Base-by-base conservation (phyloP, 2,888 invertebrate genomes). In the Sipha maydis region DNA sequence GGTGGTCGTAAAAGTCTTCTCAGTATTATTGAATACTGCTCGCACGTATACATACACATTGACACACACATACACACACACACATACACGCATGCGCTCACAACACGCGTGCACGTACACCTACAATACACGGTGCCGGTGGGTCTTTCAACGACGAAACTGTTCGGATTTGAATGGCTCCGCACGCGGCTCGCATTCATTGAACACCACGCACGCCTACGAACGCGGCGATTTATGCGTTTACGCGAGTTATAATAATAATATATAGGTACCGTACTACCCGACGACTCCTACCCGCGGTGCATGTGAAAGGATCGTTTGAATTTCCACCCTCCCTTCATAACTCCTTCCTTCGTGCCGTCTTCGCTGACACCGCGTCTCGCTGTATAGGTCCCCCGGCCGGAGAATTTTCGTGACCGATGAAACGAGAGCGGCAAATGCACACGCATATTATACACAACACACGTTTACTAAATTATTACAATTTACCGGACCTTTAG, bases 1-100 rank as follows among this genome's bases (percentile, higher is more conserved):
- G 75, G 61, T 17, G 61, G 61, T 84, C 84, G 84, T 84, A 84
- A 84, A 84, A 84, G 75, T 84, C 75, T 56, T 11, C 21, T 28
- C 54, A 34, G 54, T 28, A 28, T 41, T 48, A 82, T 56, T 34
- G 69, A 31, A 19, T 2, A 31, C 8, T 28, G 41, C 41, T 34
- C 25, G 11, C 54, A 34, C 28, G 79, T 14, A 14, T 3, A 48
- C 14, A 14, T 11, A 48, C 14, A 48, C 38, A 3, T 38, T 7
- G 7, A 3, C 3, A 38, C 38, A 7, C 38, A 38, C 38, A 38
- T 7, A 38, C 38, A 5, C 4, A 5, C 38, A 7, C 3, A 7
- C 38, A 7, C 38, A 7, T 38, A 7, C 38, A 38, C 38, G 7
- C 38, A 38, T 7, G 7, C 38, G 7, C 38, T 38, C n/a, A n/a